Base-by-base conservation (phyloP, 2,888 invertebrate genomes). In the Acleris sparsana region DNA sequence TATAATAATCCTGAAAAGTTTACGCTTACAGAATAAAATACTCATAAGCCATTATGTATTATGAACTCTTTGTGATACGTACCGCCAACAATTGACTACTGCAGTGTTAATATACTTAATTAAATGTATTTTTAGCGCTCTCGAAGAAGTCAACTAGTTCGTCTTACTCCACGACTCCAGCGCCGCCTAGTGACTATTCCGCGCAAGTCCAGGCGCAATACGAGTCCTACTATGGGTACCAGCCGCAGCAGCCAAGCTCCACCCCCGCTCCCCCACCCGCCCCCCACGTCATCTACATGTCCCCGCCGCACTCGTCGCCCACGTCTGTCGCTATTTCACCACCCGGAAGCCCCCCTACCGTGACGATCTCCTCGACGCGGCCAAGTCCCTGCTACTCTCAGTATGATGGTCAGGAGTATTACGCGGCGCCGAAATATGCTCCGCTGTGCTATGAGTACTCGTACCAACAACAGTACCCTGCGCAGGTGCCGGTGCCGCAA, bases 221-320 rank as follows among this genome's bases (percentile, higher is more conserved):
- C 75, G 4, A 77, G 72, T 67, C 71, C 55, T 65, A 65, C 60
- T 72, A 22, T 72, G 75, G 39, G 60, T 72, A 25, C 62, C 73
- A 52, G 52, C 56, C 25, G 51, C 43, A 11, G 44, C 63, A 56
- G 51, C 43, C 18, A 43, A 51, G 51, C 22, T 44, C 56, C 63
- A 39, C 65, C 6, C 55, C 61, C 6, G 0, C 65, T 56, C 72
- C 29, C 80, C 81, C 65, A 4, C 55, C 61, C 6, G 0, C 65
- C 58, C 72, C 29, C 81, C 82, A 1, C 73, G 73, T 85, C 1
- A 70, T 87, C 52, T 89, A 84, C 67, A 76, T 82, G 43, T 73
- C 85, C 5, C 57, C 55, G n/a, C 72, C 78, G 25, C 68, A 79
- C 3, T 62, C 77, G 1, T 51, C 78, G 1, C 63, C 77, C 1